Evolutionary conservation across 2,113 vertebrate genomes (phyloP), one percentile per base, ranked within the genome.

Genomic region (Lophura nycthemera): DNA sequence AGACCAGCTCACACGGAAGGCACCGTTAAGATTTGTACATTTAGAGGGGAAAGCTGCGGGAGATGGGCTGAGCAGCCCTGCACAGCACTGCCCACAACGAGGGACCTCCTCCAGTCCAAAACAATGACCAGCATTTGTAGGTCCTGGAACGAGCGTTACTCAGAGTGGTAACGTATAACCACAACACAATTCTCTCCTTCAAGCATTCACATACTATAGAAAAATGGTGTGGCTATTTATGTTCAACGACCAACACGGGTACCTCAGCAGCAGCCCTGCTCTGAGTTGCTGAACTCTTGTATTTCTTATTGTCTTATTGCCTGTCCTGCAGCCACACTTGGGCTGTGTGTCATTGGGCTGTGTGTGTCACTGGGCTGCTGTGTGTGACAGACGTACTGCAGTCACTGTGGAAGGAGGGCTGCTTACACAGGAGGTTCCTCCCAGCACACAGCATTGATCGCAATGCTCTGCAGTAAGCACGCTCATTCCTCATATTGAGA

Each of bases 371-470:
- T 43, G 42, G 42, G 42, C 42, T 43, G 42, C 10, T n/a, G 47
- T 69, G 52, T 50, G 45, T 57, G 74, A 11, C 16, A 59, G 32
- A 6, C 52, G n/a, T 5, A 42, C 45, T 65, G 78, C 77, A 56
- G 27, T 4, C 40, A 18, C n/a, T 45, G 30, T 8, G 10, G 63
- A 48, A 61, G 56, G 48, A 34, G 18, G 40, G 60, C 24, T 95
- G 87, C 89, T 93, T 67, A 32, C 95, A 61, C 56, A 7, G 86
- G 32, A 34, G 29, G 29, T 80, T 96, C 63, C 79, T 34, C 34
- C 56, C 43, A 83, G 91, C 86, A 40, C 21, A 1, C 74, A 50
- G 25, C 42, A 95, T 91, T 52, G 95, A 91, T 93, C 18, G 19
- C 79, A 71, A 43, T 14, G 64, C 52, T 86, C 71, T 78, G 82